Base-by-base conservation (phyloP, 2,113 vertebrate species). In the Pavo muticus region DNA sequence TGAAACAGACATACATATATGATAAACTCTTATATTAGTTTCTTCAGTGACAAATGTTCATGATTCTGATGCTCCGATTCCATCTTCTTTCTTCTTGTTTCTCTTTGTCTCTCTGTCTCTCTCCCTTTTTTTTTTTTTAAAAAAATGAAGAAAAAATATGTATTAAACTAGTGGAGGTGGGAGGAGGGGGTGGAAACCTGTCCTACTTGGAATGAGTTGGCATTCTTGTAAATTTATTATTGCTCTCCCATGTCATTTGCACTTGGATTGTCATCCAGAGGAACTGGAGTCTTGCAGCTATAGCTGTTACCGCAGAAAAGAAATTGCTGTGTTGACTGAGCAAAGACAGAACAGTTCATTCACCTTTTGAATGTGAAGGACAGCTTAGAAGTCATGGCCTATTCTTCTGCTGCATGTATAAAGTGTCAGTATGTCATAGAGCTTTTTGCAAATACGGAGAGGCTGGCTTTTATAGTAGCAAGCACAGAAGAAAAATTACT, bases 311-410 rank as follows among this genome's bases (percentile, higher is more conserved):
- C 32, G 4, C 32, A 91, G 91, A 96, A 96, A 52, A 88, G 35
- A 74, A 88, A 84, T 90, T 89, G 47, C 69, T 93, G 40, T 5
- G 1, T 94, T 72, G 84, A 52, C 61, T 97, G 69, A 94, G 72
- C 74, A 95, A 85, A 91, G 75, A 84, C 83, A 94, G 44, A 95
- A 71, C 45, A 50, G 30, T 85, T 81, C 84, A 90, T 89, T 94
- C 80, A 91, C 74, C 9, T 47, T 89, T 50, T 59, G 84, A 95
- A 94, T 94, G 52, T 67, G 71, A 97, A 91, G 90, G 84, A 96
- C 95, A 94, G 80, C 37, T 90, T 92, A 75, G 67, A 96, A 96
- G 73, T 84, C 83, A 78, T 72, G 80, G 74, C 91, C 80, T 90
- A 14, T 97, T 64, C 95, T 95, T 94, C 50, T 95, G 45, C 14